Base-by-base conservation (phyloP, 2,888 invertebrate species). In the Autographa pulchrina region DNA sequence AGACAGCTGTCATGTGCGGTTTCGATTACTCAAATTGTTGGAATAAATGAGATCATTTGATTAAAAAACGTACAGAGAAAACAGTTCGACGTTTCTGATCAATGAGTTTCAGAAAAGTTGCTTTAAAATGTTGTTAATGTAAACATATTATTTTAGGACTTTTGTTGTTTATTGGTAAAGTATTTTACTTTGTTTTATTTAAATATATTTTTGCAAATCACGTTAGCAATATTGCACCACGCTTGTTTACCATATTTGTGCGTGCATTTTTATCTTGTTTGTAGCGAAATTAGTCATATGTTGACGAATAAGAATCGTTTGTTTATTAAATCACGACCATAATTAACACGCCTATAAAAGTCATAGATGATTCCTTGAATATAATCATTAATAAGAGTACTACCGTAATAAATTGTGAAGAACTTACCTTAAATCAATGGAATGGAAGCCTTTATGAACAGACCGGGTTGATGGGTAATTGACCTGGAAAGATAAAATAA, bases 401-500 rank as follows among this genome's bases (percentile, higher is more conserved):
- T 16, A 31, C 16, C 13, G 25, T 25, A 72, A 62, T 72, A 73
- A 67, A 75, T 66, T 52, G 38, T 41, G 18, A 18, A 35, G 70
- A 70, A 65, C 88, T 88, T 89, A 91, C 90, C 90, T 90, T 86
- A 83, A 74, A 68, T 77, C 81, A 81, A 78, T 75, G 81, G 76
- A 83, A 78, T 85, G 86, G 85, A 85, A 86, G 86, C 83, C 81
- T 85, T 83, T 84, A 86, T 86, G 86, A 82, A 85, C 81, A 84
- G 85, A 81, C 80, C 83, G 80, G 75, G 81, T 81, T 80, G 84
- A 81, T 86, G 84, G 84, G 86, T 91, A 91, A 93, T 92, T 93
- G 93, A 93, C 92, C 94, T 94, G 92, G 48, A 92, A 92, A 85
- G 84, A 89, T 81, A 88, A 73, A 80, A 81, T 62, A 72, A 63